A percentile compares a stretch with the other conserved stretches of the same genome.
These are phyloP conservation scores for Schizopygopsis malacanthus DNA, from an alignment of 2,797 vertebrate species.

Conservation along the genomic window DNA sequence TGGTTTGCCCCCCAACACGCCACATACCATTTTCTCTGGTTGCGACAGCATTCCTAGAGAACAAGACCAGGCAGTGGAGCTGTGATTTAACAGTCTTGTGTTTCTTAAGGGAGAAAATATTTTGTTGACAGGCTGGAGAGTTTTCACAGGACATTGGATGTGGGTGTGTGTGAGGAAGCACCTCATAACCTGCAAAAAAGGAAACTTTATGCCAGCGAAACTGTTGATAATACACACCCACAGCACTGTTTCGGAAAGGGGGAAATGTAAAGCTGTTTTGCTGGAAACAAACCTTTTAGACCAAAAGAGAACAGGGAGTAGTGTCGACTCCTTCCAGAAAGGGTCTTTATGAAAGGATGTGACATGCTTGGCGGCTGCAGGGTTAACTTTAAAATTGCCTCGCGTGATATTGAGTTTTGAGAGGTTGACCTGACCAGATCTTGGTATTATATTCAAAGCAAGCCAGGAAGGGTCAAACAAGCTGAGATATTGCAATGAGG, in stretches of 20 bases:
- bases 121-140: slow-evolving; percentile 64
- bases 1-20: not conserved
- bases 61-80: slow-evolving; percentile 73
- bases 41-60: slow-evolving; percentile 67
- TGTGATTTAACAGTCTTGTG: slow-evolving; percentile 67
- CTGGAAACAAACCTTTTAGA: slow-evolving; percentile 21
- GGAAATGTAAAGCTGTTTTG: slow-evolving; percentile 42
- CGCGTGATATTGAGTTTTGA: slow-evolving; percentile 70
- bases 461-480: slow-evolving; percentile 72
- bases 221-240: slow-evolving; percentile 25
- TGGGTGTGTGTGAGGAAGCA: slow-evolving; percentile 44
- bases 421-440: slow-evolving; percentile 61
- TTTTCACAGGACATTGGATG: slow-evolving; percentile 58
- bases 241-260: not conserved
- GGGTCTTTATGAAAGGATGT: slow-evolving; percentile 36
- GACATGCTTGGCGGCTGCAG: slow-evolving; percentile 38
- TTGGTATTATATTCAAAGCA: slow-evolving; percentile 70
- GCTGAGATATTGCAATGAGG: slow-evolving; percentile 74
- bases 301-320: slow-evolving; percentile 11
- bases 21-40: slow-evolving; percentile 65
- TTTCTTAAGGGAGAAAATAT: slow-evolving; percentile 64
- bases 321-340: slow-evolving; percentile 1
- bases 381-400: slow-evolving; percentile 62
- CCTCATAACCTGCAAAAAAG: slow-evolving; percentile 37
- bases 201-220: slow-evolving; percentile 34